Conservation (phyloP, 2,888 invertebrate genomes). For the Troilus luridus region DNA sequence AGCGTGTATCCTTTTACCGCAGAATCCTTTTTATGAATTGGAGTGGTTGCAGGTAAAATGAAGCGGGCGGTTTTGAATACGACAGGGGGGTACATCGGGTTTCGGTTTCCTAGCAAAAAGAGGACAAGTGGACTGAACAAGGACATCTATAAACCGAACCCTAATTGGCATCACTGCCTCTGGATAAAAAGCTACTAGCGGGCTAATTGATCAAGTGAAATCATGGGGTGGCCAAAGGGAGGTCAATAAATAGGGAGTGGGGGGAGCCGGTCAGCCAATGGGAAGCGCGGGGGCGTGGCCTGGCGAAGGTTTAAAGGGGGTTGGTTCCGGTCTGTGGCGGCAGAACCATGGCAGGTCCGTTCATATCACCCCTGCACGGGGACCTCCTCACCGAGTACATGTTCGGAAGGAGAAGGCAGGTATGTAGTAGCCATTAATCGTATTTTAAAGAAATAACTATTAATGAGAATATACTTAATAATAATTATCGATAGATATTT, state of each 20-base stretch:
- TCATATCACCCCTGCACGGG: constrained; percentile 86
- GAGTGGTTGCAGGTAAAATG: neutral
- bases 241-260: constrained; percentile 52
- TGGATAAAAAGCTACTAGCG: constrained; percentile 2
- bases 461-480: neutral
- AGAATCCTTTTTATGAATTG: constrained; percentile 19
- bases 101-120: constrained; percentile 31
- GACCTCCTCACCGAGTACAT: constrained; percentile 93
- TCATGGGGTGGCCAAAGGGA: constrained; percentile 49
- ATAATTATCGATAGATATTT: neutral
- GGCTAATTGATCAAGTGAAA: constrained; percentile 55
- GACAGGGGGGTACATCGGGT: neutral
- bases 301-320: constrained; percentile 41
- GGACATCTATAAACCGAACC: constrained; percentile 28
- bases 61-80: neutral
- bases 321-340: constrained; percentile 1
- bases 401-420: constrained; percentile 87
- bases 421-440: constrained; percentile 67
- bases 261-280: neutral
- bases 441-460: neutral
- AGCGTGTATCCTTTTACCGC: neutral
- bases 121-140: constrained; percentile 39
- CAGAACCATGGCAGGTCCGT: constrained; percentile 84
- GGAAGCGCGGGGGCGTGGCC: constrained; percentile 2
- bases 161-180: constrained; percentile 41